Base-by-base conservation (phyloP, 1,140 invertebrate genomes). In the Sweltsa coloradensis region DNA sequence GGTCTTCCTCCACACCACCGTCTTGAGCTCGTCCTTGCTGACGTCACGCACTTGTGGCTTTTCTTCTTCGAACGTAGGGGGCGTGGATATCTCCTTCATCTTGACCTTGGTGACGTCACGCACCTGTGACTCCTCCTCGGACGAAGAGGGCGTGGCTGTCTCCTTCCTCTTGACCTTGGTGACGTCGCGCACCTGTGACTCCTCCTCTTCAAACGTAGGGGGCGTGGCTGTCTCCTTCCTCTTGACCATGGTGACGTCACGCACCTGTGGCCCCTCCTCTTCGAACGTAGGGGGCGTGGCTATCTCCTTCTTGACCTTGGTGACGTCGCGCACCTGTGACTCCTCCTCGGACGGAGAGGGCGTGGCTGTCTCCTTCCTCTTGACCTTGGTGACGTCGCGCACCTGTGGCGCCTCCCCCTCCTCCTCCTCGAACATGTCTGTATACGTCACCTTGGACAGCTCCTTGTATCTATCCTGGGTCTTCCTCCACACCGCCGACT, bases 391-490 rank as follows among this genome's bases (percentile, higher is more conserved):
- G 29, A 9, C 9, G 29, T 9, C 29, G 29, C n/a, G 9, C 29
- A 31, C 9, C 29, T 11, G 29, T 31, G 29, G 29, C 29, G 9
- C 29, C 29, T 11, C 29, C 29, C 37, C 37, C 16, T 39, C 37
- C 37, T 18, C 16, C 18, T 18, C 7, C 16, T 18, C 9, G 6
- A 42, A 14, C 9, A 14, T 9, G 29, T 11, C 29, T n/a, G n/a
- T n/a, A n/a, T n/a, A n/a, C 4, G 36, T 4, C 36, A 22, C 36
- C 36, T n/a, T n/a, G n/a, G n/a, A n/a, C n/a, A 45, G 19, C 16
- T 45, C 19, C 14, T 45, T 26, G 14, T 45, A 45, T 23, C 43
- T 26, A 9, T 45, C 22, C 19, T 45, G 43, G 16, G 43, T 45
- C 14, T 45, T 45, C 14, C 9, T 23, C 43, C 43, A 45, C 25